Evolutionary conservation across 1,140 invertebrate species (phyloP), one percentile per base, ranked within the genome.

Genomic region (Apocrypta bakeri): DNA sequence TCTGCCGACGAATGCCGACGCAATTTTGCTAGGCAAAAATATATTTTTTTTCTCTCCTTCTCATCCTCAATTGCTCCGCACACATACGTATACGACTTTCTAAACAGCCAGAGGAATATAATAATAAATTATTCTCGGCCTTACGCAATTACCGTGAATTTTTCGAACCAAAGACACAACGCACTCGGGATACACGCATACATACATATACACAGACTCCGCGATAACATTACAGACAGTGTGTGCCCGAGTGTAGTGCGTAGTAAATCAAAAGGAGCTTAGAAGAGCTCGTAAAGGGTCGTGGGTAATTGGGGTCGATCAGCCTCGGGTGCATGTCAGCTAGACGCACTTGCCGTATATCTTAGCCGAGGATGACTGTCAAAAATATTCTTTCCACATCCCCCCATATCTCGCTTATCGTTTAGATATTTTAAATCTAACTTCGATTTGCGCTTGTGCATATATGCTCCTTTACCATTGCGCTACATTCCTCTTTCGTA

Each of bases 231-330:
- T 37, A 37, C 9, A 37, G 33, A 37, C 2, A 37, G 3, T 37
- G 9, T 4, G 9, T 4, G 33, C 33, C 33, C 48, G 48, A 25
- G 9, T 6, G 17, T n/a, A n/a, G 48, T n/a, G 21, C 12, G 17
- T 3, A 56, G 40, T 78, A 78, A 78, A 78, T 78, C 76, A 42
- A 56, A 7, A 4, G 25, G 25, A 24, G 76, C 76, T 68, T 78
- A 68, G 76, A 78, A 78, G 63, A 48, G 48, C 63, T 78, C 76
- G 64, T 68, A 68, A 68, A 78, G 37, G n/a, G n/a, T 29, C 63
- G 33, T 31, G n/a, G 76, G 76, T 78, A 78, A 78, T 78, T 78
- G 76, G 76, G 76, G 64, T 78, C 63, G 37, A 78, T 78, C 33
- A 24, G 63, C 76, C 63, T 66, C 33, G 63, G 37, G 63, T 78